These are phyloP conservation scores for Bubo scandiacus DNA, from an alignment of 2,113 vertebrate species.

Conservation along the genomic window DNA sequence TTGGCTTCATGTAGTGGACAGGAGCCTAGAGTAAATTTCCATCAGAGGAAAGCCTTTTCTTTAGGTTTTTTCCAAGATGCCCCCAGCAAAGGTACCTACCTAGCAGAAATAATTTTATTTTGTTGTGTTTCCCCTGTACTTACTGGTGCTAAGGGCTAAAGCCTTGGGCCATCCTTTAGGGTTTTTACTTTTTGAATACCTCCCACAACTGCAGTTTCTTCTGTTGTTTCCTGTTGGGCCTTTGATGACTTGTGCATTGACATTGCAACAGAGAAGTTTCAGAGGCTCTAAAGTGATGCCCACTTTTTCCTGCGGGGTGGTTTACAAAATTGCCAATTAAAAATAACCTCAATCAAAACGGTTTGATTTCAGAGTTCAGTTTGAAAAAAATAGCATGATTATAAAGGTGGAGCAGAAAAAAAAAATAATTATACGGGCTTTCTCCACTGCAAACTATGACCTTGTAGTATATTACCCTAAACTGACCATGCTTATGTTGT, in stretches of 20 bases:
- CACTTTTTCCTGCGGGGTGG: neutral
- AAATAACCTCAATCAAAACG: neutral
- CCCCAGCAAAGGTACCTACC: neutral
- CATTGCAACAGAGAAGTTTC: neutral
- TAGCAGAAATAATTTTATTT: constrained; percentile 1
- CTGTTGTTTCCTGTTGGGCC: neutral
- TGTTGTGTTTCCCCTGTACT: neutral
- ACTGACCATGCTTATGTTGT: neutral
- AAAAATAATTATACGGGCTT: neutral
- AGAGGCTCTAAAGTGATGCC: neutral
- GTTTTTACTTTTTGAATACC: neutral
- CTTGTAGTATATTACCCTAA: neutral
- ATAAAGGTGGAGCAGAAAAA: neutral
- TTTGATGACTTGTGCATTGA: neutral
- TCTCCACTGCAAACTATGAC: neutral
- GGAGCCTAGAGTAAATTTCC: neutral
- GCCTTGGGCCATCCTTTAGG: neutral
- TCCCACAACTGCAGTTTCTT: neutral
- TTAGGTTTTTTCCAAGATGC: neutral
- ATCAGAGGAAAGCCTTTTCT: neutral
- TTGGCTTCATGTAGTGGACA: neutral
- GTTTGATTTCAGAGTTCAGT: neutral
- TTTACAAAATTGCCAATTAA: neutral
- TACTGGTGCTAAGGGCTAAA: neutral
- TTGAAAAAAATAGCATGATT: neutral